Percentiles rank a stretch among this genome's conserved stretches.
phyloP scores from a whole-genome alignment of 2,888 invertebrate genomes.

The Glomeris marginata region DNA sequence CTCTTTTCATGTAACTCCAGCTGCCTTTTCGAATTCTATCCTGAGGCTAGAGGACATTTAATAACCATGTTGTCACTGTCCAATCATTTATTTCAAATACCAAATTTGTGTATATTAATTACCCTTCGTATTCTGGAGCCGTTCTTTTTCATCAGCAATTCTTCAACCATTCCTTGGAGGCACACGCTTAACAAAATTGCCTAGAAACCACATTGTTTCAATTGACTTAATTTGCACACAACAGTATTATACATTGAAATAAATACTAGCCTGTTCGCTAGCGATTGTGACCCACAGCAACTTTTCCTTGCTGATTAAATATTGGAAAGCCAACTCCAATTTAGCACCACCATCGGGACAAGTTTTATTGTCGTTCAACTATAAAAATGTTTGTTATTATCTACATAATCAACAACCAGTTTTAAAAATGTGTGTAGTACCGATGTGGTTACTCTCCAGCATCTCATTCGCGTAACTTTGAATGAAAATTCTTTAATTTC shows the following conservation, averaged over 20 bases:
- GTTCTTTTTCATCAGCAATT: conserved; percentile 43
- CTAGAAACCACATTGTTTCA: conserved; percentile 21
- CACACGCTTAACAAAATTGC: conserved; percentile 93
- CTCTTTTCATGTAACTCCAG: conserved; percentile 55
- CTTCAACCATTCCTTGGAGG: conserved; percentile 89
- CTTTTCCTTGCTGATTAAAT: conserved; percentile 77
- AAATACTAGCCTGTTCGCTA: conserved; percentile 48
- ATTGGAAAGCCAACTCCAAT: conserved; percentile 85
- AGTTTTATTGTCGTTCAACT: conserved; percentile 14
- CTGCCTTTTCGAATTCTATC: conserved; percentile 34
- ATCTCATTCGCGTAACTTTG: conserved; percentile 89
- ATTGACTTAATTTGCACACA: no score
- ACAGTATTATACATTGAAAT: no score
- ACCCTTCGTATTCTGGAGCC: conserved; percentile 21
- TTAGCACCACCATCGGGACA: conserved; percentile 26
- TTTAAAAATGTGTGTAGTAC: no score
- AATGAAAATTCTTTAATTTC: conserved; percentile 66
- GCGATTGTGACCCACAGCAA: conserved; percentile 86
- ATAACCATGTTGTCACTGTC: neutral
- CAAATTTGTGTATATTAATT: no score
- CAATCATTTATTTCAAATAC: no score
- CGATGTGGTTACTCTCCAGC: conserved; percentile 83
- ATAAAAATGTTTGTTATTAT: conserved; percentile 16
- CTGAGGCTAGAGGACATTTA: conserved; percentile 17
- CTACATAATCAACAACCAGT: conserved; percentile 15